Evolutionary conservation across 2,888 invertebrate species (phyloP).

Genomic region (Calameuta idolon): DNA sequence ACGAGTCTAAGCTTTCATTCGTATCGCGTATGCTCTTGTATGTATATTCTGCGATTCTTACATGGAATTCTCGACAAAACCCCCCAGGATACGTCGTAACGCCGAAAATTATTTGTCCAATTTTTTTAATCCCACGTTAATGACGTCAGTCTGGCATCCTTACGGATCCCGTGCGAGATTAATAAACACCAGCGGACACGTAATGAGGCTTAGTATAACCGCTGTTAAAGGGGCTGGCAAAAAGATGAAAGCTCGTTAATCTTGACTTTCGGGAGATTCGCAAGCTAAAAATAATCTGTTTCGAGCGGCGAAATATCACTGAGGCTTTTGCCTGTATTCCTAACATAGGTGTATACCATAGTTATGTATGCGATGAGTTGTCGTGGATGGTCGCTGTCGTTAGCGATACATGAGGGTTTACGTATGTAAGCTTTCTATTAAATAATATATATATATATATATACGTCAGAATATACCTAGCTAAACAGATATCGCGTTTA

Average conservation of each 20-base stretch:
- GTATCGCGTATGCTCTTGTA: constrained; percentile 37
- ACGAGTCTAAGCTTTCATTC: constrained; percentile 57
- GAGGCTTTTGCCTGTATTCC: background rate
- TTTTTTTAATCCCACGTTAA: background rate
- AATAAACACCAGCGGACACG: background rate
- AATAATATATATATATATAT: no score
- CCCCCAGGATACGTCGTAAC: background rate
- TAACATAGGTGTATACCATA: background rate
- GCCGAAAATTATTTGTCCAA: background rate
- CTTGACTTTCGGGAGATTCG: background rate
- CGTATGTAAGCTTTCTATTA: background rate
- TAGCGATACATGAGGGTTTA: background rate
- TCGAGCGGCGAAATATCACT: background rate
- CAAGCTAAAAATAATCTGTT: background rate
- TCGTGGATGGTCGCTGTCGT: background rate
- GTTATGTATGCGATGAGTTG: background rate
- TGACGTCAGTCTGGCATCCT: background rate
- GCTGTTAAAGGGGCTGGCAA: background rate
- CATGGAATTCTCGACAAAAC: background rate
- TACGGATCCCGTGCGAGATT: background rate
- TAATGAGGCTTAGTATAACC: background rate
- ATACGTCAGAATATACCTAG: no score
- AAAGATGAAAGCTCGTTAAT: background rate
- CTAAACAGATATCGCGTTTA: no score
- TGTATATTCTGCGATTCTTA: background rate